phyloP scores from a whole-genome alignment of 2,888 invertebrate genomes.

The Platycheirus rosarum region DNA sequence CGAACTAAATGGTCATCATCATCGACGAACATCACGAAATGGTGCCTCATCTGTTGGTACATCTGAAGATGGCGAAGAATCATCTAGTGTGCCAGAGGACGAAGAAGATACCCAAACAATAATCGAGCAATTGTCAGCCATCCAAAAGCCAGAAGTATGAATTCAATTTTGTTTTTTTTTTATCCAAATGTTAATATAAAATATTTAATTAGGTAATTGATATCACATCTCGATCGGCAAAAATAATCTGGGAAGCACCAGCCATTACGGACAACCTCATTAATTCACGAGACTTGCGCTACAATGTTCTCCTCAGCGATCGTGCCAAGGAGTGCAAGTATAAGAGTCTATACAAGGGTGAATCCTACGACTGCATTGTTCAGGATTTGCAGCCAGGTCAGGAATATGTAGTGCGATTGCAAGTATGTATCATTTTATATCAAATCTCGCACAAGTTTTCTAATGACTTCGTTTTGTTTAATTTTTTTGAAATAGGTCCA shows the following conservation, averaged over 20 bases:
- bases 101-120: conserved; percentile 88
- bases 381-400: conserved; percentile 94
- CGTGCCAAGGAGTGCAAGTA: conserved; percentile 91
- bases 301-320: conserved; percentile 92
- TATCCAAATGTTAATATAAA: background rate
- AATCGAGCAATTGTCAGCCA: conserved; percentile 88
- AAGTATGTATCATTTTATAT: conserved; percentile 83
- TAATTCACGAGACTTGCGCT: conserved; percentile 84
- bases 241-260: conserved; percentile 92
- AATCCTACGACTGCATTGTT: conserved; percentile 90
- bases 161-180: too few relatives aligned
- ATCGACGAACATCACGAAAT: conserved; percentile 79
- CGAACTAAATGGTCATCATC: conserved; percentile 84
- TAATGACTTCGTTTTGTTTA: background rate
- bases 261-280: conserved; percentile 78
- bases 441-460: background rate
- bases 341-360: conserved; percentile 92
- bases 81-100: conserved; percentile 88
- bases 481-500: conserved; percentile 76
- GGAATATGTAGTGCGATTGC: conserved; percentile 92
- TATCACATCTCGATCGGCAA: conserved; percentile 91
- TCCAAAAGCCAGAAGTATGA: conserved; percentile 88
- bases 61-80: conserved; percentile 91
- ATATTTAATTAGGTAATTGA: conserved; percentile 87
- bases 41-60: conserved; percentile 85